A percentile compares a stretch with the other conserved stretches of the same genome.
Evolutionary conservation across 2,888 invertebrate genomes (phyloP).

Genomic region (Hylaea fasciaria): DNA sequence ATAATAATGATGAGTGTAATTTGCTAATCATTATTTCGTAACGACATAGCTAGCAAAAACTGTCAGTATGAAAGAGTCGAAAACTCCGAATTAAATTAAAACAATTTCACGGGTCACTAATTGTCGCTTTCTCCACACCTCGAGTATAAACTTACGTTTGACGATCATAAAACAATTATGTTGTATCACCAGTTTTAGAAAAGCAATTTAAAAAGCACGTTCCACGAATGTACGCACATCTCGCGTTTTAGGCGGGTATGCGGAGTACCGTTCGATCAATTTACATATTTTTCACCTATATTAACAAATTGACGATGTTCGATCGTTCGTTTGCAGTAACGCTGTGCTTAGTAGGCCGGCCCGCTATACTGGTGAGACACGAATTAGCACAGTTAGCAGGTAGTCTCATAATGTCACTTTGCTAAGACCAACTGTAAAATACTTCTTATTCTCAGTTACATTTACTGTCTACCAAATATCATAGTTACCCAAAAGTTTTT

Average conservation of each 20-base stretch:
- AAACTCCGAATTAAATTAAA: constrained; percentile 8
- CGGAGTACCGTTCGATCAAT: constrained; percentile 37
- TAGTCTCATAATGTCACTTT: constrained; percentile 16
- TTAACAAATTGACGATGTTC: constrained; percentile 38
- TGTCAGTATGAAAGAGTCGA: no score
- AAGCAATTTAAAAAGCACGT: constrained; percentile 21
- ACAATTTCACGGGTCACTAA: constrained; percentile 32
- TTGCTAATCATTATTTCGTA: no score
- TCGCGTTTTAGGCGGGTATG: constrained; percentile 24
- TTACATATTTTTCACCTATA: constrained; percentile 41
- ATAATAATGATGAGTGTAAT: no score
- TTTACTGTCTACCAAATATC: no score
- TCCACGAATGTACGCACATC: not conserved
- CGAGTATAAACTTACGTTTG: constrained; percentile 39
- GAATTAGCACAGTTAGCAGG: constrained; percentile 38
- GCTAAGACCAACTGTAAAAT: not conserved
- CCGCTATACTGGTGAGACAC: constrained; percentile 36
- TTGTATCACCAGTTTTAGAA: constrained; percentile 28
- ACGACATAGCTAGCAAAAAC: no score
- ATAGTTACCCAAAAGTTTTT: no score
- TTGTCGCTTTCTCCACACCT: constrained; percentile 39
- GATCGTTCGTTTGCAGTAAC: constrained; percentile 16
- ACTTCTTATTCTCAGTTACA: no score
- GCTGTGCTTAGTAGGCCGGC: constrained; percentile 35
- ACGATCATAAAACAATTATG: constrained; percentile 35